phyloP scores from a whole-genome alignment of 1,140 invertebrate genomes.

The Brachionus rubens region DNA sequence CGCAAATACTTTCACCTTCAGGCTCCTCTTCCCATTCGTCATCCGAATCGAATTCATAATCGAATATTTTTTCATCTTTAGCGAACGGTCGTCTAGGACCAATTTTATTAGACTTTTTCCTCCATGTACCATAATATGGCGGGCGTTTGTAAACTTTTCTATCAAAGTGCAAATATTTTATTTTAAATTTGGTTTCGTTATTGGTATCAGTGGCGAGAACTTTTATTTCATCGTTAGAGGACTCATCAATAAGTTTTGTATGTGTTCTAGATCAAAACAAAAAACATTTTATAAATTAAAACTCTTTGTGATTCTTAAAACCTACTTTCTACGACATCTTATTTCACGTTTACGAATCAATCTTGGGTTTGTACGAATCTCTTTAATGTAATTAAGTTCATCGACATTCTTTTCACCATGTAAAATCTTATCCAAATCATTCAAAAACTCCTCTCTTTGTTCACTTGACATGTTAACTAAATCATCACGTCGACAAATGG shows the following conservation, averaged over 20 bases:
- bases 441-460: conserved; percentile 17
- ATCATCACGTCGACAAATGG: background rate
- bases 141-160: conserved; percentile 16
- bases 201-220: background rate
- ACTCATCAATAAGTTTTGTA: background rate
- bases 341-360: background rate
- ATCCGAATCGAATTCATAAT: conserved; percentile 46
- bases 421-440: background rate
- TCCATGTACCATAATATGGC: conserved; percentile 45
- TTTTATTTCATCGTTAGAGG: background rate
- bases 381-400: background rate
- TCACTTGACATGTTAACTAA: background rate
- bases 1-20: conserved; percentile 31
- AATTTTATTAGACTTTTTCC: conserved; percentile 26
- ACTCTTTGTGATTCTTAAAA: background rate
- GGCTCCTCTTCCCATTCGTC: conserved; percentile 46
- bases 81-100: conserved; percentile 32
- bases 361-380: conserved; percentile 26
- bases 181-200: background rate
- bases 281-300: background rate
- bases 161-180: conserved; percentile 44
- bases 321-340: conserved; percentile 9
- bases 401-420: background rate
- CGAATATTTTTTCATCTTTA: conserved; percentile 23
- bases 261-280: background rate